phyloP scores from a whole-genome alignment of 1,140 invertebrate species.

The Drosophila erecta region DNA sequence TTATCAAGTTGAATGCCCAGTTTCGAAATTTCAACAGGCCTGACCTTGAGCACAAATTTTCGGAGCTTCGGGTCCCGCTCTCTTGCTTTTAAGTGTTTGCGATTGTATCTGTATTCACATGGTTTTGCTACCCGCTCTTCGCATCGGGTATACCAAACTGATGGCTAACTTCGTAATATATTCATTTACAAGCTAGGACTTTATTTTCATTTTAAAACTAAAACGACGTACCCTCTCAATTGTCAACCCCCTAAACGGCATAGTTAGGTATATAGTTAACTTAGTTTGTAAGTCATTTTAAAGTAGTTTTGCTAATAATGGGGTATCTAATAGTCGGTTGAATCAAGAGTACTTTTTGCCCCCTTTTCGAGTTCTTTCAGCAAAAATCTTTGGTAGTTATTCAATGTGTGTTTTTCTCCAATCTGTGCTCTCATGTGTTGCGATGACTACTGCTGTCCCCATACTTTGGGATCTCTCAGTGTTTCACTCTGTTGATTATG shows the following conservation, averaged over 20 bases:
- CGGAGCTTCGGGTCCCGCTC: constrained; percentile 45
- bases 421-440: constrained; percentile 48
- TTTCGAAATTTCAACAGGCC: constrained; percentile 68
- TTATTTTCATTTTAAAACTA: no score
- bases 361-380: constrained; percentile 19
- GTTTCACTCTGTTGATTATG: constrained; percentile 50
- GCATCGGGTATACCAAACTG: constrained; percentile 8
- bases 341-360: neutral
- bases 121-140: constrained; percentile 11
- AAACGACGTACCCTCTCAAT: no score
- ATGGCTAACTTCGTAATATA: no score
- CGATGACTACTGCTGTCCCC: constrained; percentile 16
- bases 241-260: no score
- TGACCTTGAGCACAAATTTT: constrained; percentile 80
- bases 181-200: no score
- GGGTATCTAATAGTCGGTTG: neutral
- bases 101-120: constrained; percentile 31
- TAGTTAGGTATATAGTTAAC: no score
- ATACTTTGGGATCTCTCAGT: neutral
- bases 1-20: constrained; percentile 84
- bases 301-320: neutral
- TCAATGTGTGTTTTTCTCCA: neutral
- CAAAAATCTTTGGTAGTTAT: constrained; percentile 35
- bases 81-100: constrained; percentile 25
- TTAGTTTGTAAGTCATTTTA: no score